These are phyloP conservation scores for Triplophysa tibetana DNA, from an alignment of 2,113 vertebrate species.

Conservation along the genomic window DNA sequence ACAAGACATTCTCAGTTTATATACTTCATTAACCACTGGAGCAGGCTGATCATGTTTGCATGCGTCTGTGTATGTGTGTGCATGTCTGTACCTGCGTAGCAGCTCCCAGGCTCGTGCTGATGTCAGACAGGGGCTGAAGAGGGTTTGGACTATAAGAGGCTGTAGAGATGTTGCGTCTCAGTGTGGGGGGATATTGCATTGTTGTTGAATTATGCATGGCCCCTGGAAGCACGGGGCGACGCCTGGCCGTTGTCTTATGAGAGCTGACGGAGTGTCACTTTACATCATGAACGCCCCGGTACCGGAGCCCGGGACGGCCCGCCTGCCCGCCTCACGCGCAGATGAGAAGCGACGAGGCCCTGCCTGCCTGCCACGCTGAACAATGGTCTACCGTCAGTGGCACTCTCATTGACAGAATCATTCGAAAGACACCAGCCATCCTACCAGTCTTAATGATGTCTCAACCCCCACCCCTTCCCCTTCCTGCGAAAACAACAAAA, in stretches of 20 bases:
- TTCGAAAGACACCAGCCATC: constrained; percentile 52
- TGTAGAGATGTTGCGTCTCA: constrained; percentile 49
- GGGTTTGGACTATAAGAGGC: constrained; percentile 55
- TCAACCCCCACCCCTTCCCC: constrained; percentile 35
- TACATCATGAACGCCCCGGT: constrained; percentile 55
- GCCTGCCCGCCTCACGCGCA: constrained; percentile 51
- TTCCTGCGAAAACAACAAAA: constrained; percentile 39
- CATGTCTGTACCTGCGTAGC: constrained; percentile 39
- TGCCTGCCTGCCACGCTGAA: constrained; percentile 48
- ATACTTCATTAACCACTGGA: constrained; percentile 46
- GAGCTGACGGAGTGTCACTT: constrained; percentile 61
- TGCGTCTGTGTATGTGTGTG: constrained; percentile 42
- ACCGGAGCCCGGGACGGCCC: constrained; percentile 50
- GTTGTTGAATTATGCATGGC: constrained; percentile 57
- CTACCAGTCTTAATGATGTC: constrained; percentile 45
- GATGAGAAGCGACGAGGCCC: constrained; percentile 55
- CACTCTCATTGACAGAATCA: constrained; percentile 55
- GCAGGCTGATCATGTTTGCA: constrained; percentile 23
- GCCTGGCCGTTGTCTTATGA: constrained; percentile 55
- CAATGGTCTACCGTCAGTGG: constrained; percentile 42
- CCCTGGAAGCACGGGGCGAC: constrained; percentile 50
- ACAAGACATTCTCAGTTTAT: constrained; percentile 40
- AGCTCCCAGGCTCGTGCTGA: constrained; percentile 11
- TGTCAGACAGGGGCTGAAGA: constrained; percentile 51
- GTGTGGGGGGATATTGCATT: constrained; percentile 44